Evolutionary conservation across 2,888 invertebrate genomes (phyloP), one percentile per base, ranked within the genome.

Genomic region (Ornithoptera priamus): DNA sequence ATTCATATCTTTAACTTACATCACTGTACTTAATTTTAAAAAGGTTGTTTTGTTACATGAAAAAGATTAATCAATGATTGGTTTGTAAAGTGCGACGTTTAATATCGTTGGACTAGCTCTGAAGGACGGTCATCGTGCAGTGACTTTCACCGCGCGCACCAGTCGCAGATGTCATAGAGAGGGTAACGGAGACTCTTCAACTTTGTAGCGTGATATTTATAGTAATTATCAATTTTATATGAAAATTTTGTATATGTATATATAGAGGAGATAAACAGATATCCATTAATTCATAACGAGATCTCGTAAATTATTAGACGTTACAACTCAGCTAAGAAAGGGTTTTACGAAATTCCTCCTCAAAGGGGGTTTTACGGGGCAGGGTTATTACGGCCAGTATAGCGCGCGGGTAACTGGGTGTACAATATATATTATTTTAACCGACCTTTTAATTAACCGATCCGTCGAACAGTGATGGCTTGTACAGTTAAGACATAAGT

Each of bases 121-220:
- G 70, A 73, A 73, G 73, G 73, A 70, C 73, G 70, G 68, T 68
- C 70, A 62, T 61, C 70, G 64, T 46, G 36, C 56, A 64, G 67
- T 64, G 56, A 60, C 73, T 73, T 73, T 73, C 73, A 73, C 73
- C 70, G 50, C 50, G 46, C 10, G 30, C 59, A n/a, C 50, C 42
- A 58, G 65, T 20, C 62, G 65, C 20, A 57, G 20, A 62, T 30
- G 53, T 53, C 39, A 58, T 22, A 50, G 20, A 58, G 69, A 46
- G 69, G 62, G 63, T 58, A 50, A 20, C 46, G 65, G 53, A 61
- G 65, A 56, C 39, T 56, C 68, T 68, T 65, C 50, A 36, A 17
- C 65, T 57, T 50, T 18, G 18, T 50, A 50, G 50, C 50, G 50
- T 50, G 50, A 18, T 17, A 46, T 46, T 12, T 46, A 7, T 46